phyloP scores from a whole-genome alignment of 2,888 invertebrate species.

The Chrysolina americana region DNA sequence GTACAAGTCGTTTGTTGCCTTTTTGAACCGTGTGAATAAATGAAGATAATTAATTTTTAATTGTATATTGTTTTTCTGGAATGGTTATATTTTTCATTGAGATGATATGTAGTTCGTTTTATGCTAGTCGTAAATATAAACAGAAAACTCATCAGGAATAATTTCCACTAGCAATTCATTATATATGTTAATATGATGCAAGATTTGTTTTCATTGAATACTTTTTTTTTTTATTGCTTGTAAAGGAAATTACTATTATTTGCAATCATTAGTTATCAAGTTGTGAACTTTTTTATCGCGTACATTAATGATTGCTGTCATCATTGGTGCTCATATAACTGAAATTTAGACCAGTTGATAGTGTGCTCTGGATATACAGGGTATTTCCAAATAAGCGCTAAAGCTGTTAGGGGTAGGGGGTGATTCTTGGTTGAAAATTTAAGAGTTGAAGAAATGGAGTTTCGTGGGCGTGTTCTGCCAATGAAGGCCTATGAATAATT shows the following conservation, averaged over 20 bases:
- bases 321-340: no score
- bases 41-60: constrained; percentile 13
- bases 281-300: no score
- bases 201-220: background rate
- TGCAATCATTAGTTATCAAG: no score
- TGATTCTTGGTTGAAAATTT: no score
- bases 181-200: background rate
- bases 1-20: background rate
- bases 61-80: constrained; percentile 12
- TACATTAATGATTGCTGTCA: no score
- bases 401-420: no score
- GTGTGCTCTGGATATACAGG: no score
- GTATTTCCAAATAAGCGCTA: no score
- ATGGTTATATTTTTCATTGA: background rate
- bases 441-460: no score
- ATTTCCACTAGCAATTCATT: background rate
- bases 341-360: no score
- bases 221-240: background rate
- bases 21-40: constrained; percentile 2
- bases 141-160: background rate
- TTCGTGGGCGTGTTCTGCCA: no score
- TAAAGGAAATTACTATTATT: background rate
- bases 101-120: background rate
- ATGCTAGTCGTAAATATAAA: constrained; percentile 4
- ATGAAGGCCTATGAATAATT: no score